Base-by-base conservation (phyloP, 2,797 vertebrate species). In the Hypotaenidia okinawae region DNA sequence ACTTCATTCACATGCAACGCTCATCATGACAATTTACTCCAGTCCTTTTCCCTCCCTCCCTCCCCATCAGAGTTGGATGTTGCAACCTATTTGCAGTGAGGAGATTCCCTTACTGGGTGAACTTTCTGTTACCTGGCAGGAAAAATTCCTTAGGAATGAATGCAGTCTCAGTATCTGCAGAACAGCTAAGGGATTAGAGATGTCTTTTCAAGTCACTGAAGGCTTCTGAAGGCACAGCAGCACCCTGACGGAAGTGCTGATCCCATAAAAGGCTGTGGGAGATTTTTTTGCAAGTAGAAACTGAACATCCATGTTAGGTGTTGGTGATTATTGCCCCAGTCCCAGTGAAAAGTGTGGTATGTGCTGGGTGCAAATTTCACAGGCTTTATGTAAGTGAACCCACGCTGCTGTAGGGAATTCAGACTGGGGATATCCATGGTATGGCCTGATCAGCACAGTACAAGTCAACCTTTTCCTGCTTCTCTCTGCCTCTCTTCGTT, bases 101-200 rank as follows among this genome's bases (percentile, higher is more conserved):
- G 66, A 88, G 72, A 47, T 95, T 90, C 90, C 88, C 68, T 89
- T 85, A 57, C 69, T 82, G 72, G 14, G 32, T 86, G 92, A 93
- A 94, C 94, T 94, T 88, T 93, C 61, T 90, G 68, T 92, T 94
- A 88, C 92, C 88, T 93, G 85, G 73, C 89, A 91, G 59, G 66
- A 94, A 81, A 93, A 92, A 96, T 84, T 94, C 80, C 66, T 74
- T 4, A 8, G 64, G 39, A 82, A 64, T 92, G 25, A 94, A 85
- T 66, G 74, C 66, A 17, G 55, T 47, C 83, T 84, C 63, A 25
- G 87, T 91, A 52, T 91, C 86, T 94, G 76, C 73, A 83, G 77
- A 88, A 64, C 57, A 84, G 54, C 62, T 54, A 81, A 74, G 67
- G 82, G 74, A 95, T 95, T 90, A 95, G 84, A 77, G 64, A 51